These are phyloP conservation scores for Cylloceria caligata DNA, from an alignment of 2,888 invertebrate genomes.

Conservation along the genomic window DNA sequence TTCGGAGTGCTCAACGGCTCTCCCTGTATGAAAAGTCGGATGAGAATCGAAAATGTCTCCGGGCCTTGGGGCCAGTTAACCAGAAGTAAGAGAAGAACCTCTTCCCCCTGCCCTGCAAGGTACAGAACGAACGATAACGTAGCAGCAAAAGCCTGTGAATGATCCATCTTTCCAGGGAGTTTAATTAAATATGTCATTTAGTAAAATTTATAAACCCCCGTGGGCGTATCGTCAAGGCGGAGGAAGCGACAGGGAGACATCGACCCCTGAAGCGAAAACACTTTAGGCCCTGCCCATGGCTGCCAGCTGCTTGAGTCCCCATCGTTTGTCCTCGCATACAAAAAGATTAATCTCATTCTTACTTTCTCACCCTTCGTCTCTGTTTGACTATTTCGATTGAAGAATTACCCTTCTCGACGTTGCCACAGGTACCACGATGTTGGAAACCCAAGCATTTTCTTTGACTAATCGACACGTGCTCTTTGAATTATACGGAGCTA, in stretches of 20 bases:
- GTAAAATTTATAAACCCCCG: constrained; percentile 70
- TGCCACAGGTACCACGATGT: constrained; percentile 15
- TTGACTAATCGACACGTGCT: neutral
- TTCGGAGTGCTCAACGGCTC: constrained; percentile 42
- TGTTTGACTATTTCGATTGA: constrained; percentile 21
- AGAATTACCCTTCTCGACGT: constrained; percentile 5
- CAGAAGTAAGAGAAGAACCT: constrained; percentile 46
- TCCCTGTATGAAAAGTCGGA: constrained; percentile 70
- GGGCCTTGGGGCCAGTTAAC: constrained; percentile 58
- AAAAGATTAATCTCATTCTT: constrained; percentile 28
- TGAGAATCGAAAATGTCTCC: constrained; percentile 67
- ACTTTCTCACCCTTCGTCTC: constrained; percentile 21
- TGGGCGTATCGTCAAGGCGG: constrained; percentile 20
- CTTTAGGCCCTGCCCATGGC: constrained; percentile 34
- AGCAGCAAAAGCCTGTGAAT: constrained; percentile 54
- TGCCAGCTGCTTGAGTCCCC: constrained; percentile 15
- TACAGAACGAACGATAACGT: constrained; percentile 32
- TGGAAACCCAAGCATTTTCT: neutral
- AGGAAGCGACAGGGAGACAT: neutral
- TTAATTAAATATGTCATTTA: constrained; percentile 75
- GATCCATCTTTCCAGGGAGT: constrained; percentile 72
- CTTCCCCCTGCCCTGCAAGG: constrained; percentile 22
- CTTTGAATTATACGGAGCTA: neutral
- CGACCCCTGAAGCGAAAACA: constrained; percentile 57
- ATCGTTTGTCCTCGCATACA: constrained; percentile 18